Percentiles rank a stretch among this genome's conserved stretches.
phyloP scores from a whole-genome alignment of 2,888 invertebrate species.

The Epinotia bilunana region DNA sequence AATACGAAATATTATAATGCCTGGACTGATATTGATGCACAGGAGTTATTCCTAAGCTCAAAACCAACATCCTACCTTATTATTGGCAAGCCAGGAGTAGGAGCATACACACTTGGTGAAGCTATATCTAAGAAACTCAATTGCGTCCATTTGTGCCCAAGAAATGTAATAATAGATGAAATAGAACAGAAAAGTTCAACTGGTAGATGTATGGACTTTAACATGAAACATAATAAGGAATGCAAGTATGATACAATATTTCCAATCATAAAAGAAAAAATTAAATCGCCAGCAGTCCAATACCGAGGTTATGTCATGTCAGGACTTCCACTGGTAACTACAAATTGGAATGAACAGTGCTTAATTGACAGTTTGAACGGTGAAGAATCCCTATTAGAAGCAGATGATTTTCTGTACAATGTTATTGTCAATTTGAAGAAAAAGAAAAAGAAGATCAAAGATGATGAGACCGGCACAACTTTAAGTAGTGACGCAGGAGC shows the following conservation, averaged over 20 bases:
- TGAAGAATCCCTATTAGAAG: conserved; percentile 64
- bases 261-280: conserved; percentile 79
- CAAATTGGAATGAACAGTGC: conserved; percentile 57
- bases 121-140: conserved; percentile 82
- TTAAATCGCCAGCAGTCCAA: conserved; percentile 77
- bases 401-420: conserved; percentile 62
- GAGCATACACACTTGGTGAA: conserved; percentile 81
- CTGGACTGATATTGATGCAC: conserved; percentile 83
- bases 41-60: conserved; percentile 73
- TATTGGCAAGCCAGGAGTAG: conserved; percentile 85
- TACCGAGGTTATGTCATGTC: conserved; percentile 87
- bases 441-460: conserved; percentile 58
- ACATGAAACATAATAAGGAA: conserved; percentile 81
- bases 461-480: conserved; percentile 52
- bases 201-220: conserved; percentile 85
- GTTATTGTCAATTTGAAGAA: conserved; percentile 64
- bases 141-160: conserved; percentile 85
- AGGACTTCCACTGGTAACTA: conserved; percentile 86
- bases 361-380: conserved; percentile 57
- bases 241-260: conserved; percentile 80
- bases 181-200: conserved; percentile 80
- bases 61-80: conserved; percentile 85
- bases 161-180: conserved; percentile 82
- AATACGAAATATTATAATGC: conserved; percentile 58
- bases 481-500: conserved; percentile 56